phyloP scores from a whole-genome alignment of 37 sponge, comb jelly and placozoan species.

The Crambe crambe region DNA sequence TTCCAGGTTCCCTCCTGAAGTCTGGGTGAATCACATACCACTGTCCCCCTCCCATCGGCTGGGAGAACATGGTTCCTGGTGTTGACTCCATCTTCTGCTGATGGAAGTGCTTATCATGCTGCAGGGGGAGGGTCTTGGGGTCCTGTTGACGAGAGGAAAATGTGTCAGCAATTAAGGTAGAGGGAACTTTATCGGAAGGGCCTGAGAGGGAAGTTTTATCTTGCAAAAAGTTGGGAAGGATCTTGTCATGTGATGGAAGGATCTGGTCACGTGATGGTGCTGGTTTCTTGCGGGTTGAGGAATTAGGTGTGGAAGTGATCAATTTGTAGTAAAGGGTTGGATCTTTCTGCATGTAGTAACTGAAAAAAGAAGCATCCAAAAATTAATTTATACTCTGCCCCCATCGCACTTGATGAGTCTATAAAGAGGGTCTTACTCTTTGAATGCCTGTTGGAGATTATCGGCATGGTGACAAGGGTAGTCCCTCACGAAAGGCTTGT shows the following conservation, averaged over 20 bases:
- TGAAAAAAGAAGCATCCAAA: neutral
- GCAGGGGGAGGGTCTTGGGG: neutral
- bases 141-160: neutral
- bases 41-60: neutral
- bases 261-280: neutral
- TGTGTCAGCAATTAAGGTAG: neutral
- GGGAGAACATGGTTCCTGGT: slow-evolving; percentile 4
- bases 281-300: neutral
- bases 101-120: neutral
- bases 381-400: too few species aligned
- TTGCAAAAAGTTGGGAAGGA: neutral
- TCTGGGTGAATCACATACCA: slow-evolving; percentile 46
- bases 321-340: neutral
- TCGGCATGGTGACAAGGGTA: slow-evolving; percentile 26
- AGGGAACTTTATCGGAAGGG: neutral
- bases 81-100: neutral
- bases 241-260: neutral
- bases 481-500: neutral
- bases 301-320: neutral
- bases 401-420: too few species aligned
- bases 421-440: slow-evolving; percentile 4
- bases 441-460: slow-evolving; percentile 28
- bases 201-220: neutral
- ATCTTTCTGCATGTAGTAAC: neutral
- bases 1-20: slow-evolving; percentile 22